Evolutionary conservation across 2,113 vertebrate genomes (phyloP).

Genomic region (Collichthys lucidus): DNA sequence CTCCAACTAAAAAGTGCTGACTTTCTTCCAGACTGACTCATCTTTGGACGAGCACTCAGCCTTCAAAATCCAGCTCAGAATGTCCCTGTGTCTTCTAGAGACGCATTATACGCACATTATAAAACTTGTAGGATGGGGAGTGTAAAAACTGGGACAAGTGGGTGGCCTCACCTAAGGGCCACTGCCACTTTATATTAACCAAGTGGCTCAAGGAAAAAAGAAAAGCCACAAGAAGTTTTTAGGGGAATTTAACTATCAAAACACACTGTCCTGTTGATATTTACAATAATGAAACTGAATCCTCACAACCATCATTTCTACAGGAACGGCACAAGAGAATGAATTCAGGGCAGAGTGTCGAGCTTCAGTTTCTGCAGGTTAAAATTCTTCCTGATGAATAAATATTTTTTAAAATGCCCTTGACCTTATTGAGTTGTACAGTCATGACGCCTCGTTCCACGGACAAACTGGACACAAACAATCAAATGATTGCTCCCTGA

Average conservation of each 20-base stretch:
- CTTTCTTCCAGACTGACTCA: constrained; percentile 40
- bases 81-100: constrained; percentile 35
- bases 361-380: constrained; percentile 11
- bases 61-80: constrained; percentile 40
- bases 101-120: constrained; percentile 38
- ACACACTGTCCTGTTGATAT: neutral
- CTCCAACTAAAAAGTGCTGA: constrained; percentile 39
- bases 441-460: constrained; percentile 22
- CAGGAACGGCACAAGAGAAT: neutral
- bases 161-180: constrained; percentile 58
- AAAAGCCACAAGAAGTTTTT: constrained; percentile 23
- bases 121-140: constrained; percentile 35
- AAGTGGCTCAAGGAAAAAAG: constrained; percentile 29
- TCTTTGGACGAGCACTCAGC: constrained; percentile 32
- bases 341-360: constrained; percentile 25
- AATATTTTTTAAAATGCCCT: constrained; percentile 11
- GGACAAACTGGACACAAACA: constrained; percentile 52
- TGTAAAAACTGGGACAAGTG: constrained; percentile 64
- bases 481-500: constrained; percentile 43
- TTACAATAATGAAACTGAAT: constrained; percentile 24
- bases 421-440: constrained; percentile 23
- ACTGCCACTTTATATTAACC: constrained; percentile 58
- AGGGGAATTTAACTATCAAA: constrained; percentile 17
- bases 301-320: neutral
- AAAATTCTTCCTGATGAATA: constrained; percentile 8